phyloP scores from a whole-genome alignment of 2,888 invertebrate genomes.

The Anthrax anthrax region DNA sequence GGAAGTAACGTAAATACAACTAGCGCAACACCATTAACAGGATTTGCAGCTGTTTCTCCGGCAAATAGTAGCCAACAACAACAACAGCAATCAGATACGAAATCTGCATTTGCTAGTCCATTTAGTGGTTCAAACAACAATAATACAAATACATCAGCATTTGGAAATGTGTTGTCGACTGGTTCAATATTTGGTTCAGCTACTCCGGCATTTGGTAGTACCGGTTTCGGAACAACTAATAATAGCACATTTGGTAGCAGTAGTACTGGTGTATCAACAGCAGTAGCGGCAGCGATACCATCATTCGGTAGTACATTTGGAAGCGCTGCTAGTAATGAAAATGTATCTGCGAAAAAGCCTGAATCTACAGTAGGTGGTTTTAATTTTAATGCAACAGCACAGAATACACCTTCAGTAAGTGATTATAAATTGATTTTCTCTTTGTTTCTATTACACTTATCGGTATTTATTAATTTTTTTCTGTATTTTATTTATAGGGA shows the following conservation, averaged over 20 bases:
- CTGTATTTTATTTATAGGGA: constrained; percentile 10
- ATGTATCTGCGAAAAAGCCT: constrained; percentile 20
- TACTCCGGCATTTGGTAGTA: constrained; percentile 10
- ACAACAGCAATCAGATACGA: constrained; percentile 4
- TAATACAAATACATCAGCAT: constrained; percentile 8
- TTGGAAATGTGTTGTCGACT: constrained; percentile 10
- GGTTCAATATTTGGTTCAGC: constrained; percentile 9
- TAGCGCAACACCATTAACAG: constrained; percentile 1
- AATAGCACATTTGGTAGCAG: constrained; percentile 12
- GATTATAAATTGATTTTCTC: neutral
- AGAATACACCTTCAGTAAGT: constrained; percentile 2
- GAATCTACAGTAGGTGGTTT: constrained; percentile 14
- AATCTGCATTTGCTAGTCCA: constrained; percentile 14
- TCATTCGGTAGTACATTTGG: constrained; percentile 10
- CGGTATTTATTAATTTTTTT: neutral
- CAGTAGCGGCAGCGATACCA: constrained; percentile 5
- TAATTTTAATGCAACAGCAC: constrained; percentile 15
- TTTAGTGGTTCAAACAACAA: constrained; percentile 6
- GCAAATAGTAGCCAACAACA: neutral
- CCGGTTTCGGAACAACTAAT: constrained; percentile 12
- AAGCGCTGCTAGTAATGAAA: constrained; percentile 14
- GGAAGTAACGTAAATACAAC: too few relatives aligned
- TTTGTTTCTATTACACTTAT: neutral
- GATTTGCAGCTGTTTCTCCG: neutral
- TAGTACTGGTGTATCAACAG: constrained; percentile 7